Evolutionary conservation across 2,888 invertebrate species (phyloP).

Genomic region (Oscheius sp.): DNA sequence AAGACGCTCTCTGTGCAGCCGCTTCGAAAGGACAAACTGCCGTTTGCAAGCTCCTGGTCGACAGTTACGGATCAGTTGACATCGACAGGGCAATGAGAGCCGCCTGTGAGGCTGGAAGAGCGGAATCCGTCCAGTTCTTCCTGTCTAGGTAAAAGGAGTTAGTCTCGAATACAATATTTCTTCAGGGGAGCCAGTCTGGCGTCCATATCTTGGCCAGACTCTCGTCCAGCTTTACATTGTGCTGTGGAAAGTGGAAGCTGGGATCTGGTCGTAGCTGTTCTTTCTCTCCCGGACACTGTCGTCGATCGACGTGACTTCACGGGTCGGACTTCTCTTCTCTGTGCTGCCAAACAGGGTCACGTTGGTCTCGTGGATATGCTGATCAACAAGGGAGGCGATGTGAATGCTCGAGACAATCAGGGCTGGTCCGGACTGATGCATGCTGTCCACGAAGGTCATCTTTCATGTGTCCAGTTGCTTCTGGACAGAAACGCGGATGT

Average conservation of each 20-base stretch:
- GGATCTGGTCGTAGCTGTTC: conserved; percentile 38
- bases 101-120: conserved; percentile 38
- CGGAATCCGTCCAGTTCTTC: conserved; percentile 39
- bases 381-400: conserved; percentile 34
- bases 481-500: conserved; percentile 75
- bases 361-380: conserved; percentile 40
- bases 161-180: neutral
- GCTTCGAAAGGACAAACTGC: conserved; percentile 75
- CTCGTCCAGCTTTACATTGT: conserved; percentile 36
- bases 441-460: conserved; percentile 88
- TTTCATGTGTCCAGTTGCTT: conserved; percentile 82
- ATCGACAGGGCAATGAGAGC: conserved; percentile 35
- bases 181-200: conserved; percentile 37
- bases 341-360: conserved; percentile 37
- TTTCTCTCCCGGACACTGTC: conserved; percentile 29
- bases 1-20: conserved; percentile 76
- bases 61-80: conserved; percentile 15
- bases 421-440: conserved; percentile 83
- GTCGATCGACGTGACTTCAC: conserved; percentile 19
- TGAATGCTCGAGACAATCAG: conserved; percentile 28
- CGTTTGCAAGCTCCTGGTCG: conserved; percentile 39
- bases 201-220: conserved; percentile 36
- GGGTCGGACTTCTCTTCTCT: conserved; percentile 28
- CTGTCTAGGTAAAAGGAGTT: conserved; percentile 28
- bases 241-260: conserved; percentile 44